A percentile compares a stretch with the other conserved stretches of the same genome.
Evolutionary conservation across 2,888 invertebrate genomes (phyloP).

Genomic region (Clostera curtula): DNA sequence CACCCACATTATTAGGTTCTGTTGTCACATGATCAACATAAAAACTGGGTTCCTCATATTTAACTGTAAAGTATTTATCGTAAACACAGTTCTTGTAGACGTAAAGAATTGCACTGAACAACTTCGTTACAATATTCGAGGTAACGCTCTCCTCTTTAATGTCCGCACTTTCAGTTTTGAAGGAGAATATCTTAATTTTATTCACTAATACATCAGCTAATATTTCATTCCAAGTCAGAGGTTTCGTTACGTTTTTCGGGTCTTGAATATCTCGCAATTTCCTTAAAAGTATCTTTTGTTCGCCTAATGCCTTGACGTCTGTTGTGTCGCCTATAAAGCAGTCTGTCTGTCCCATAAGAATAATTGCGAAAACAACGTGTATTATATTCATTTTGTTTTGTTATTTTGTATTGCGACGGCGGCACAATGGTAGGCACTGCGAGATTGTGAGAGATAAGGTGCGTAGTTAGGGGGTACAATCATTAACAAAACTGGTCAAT

Average conservation of each 20-base stretch:
- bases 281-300: conserved; percentile 47
- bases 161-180: conserved; percentile 25
- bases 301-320: conserved; percentile 24
- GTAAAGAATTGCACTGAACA: conserved; percentile 37
- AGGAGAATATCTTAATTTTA: conserved; percentile 45
- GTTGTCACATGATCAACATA: conserved; percentile 6
- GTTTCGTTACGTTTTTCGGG: conserved; percentile 30
- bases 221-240: conserved; percentile 54
- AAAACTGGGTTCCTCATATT: conserved; percentile 12
- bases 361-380: conserved; percentile 38
- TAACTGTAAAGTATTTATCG: conserved; percentile 25
- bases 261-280: conserved; percentile 51
- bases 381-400: conserved; percentile 47
- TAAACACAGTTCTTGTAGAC: conserved; percentile 47
- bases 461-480: conserved; percentile 40
- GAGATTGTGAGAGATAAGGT: conserved; percentile 53
- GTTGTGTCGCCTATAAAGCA: conserved; percentile 30
- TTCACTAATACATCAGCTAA: conserved; percentile 54
- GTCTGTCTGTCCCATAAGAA: conserved; percentile 37
- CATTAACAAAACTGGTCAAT: conserved; percentile 16
- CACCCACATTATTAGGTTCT: conserved; percentile 12
- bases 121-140: conserved; percentile 25
- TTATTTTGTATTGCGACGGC: conserved; percentile 34
- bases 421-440: conserved; percentile 45
- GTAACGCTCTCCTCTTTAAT: conserved; percentile 13